Conservation (phyloP, 2,797 vertebrate genomes). For the Heteromormyrus szaboi region DNA sequence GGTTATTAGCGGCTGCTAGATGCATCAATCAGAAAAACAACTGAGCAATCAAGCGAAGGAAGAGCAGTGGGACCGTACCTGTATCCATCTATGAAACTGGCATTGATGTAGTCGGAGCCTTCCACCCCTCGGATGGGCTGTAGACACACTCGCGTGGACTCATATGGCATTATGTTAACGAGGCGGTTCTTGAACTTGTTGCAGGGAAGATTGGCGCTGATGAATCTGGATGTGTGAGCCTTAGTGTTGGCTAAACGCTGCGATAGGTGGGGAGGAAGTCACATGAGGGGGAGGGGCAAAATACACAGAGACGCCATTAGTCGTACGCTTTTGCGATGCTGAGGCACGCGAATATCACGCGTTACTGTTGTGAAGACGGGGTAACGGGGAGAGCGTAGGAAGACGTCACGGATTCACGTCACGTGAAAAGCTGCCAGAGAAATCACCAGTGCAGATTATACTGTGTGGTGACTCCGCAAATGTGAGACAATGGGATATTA, state of each 20-base stretch:
- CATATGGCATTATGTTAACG: constrained; percentile 99
- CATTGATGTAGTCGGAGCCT: constrained; percentile 99
- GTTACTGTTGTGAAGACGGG: neutral
- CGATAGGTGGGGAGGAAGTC: constrained; percentile 2
- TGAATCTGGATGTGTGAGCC: constrained; percentile 98
- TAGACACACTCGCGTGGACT: constrained; percentile 93
- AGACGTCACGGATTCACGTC: neutral
- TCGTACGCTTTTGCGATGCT: neutral
- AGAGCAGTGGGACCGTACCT: constrained; percentile 61
- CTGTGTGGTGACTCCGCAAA: constrained; percentile 14
- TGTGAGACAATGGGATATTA: constrained; percentile 36
- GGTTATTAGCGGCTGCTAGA: neutral
- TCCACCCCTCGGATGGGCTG: constrained; percentile 97
- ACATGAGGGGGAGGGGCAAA: neutral
- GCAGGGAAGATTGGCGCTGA: constrained; percentile 99
- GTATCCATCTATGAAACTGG: constrained; percentile 98
- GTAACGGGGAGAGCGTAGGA: neutral
- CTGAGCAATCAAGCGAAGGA: neutral
- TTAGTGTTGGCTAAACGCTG: constrained; percentile 97
- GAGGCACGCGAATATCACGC: neutral
- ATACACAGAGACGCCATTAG: neutral
- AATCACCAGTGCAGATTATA: neutral
- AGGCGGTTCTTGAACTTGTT: constrained; percentile 99
- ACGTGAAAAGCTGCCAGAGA: neutral
- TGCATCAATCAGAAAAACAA: neutral